Percentiles rank a stretch among this genome's conserved stretches.
Conservation (phyloP, 2,797 vertebrate genomes). For the Rhynchotus rufescens region DNA sequence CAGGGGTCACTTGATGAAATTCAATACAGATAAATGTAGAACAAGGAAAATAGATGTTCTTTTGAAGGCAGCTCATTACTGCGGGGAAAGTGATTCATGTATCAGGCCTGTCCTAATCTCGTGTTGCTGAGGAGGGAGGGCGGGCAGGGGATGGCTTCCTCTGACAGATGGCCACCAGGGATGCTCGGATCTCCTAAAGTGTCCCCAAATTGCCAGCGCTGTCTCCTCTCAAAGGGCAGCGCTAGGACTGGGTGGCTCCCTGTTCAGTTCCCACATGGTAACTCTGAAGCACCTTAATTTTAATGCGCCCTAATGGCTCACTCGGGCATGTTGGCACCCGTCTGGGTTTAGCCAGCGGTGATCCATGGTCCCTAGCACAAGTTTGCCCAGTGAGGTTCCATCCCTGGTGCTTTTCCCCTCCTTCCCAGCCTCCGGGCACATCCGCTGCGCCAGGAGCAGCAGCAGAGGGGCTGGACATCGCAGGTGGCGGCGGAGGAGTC, state of each 20-base stretch:
- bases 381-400: too few species aligned
- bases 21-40: neutral
- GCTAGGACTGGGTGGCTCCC: neutral
- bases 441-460: neutral
- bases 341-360: neutral
- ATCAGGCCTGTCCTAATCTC: neutral
- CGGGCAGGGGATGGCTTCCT: neutral
- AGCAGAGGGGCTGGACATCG: conserved; percentile 37
- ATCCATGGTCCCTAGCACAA: neutral
- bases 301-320: conserved; percentile 11
- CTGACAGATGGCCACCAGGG: accelerated
- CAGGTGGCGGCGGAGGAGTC: neutral
- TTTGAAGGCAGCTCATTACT: conserved; percentile 13
- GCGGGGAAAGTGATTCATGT: conserved; percentile 14
- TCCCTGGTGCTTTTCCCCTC: too few species aligned
- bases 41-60: neutral
- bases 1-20: neutral
- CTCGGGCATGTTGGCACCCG: neutral
- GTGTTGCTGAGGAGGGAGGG: neutral
- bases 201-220: neutral
- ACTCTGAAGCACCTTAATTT: neutral
- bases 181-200: neutral
- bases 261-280: neutral
- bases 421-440: too few species aligned
- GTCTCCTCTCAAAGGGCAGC: neutral